These are phyloP conservation scores for Euplagia quadripunctaria DNA, from an alignment of 2,888 invertebrate genomes.

Conservation along the genomic window DNA sequence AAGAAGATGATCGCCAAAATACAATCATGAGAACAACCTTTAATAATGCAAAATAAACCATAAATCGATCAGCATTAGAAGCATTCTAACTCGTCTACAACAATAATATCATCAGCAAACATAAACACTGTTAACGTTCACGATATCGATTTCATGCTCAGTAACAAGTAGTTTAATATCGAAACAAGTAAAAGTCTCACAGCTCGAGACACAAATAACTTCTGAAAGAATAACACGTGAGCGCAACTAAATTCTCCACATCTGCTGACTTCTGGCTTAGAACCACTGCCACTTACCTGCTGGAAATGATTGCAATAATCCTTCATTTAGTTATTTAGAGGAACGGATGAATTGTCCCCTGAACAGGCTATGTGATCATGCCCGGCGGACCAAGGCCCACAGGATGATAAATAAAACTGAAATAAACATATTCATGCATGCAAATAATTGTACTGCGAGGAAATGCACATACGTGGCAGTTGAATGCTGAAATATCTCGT, in stretches of 20 bases:
- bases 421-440: too few relatives aligned
- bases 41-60: not conserved
- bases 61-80: not conserved
- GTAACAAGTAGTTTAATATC: conserved; percentile 46
- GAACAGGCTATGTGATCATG: too few relatives aligned
- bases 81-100: not conserved
- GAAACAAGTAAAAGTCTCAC: conserved; percentile 42
- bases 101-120: conserved; percentile 2
- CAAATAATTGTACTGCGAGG: too few relatives aligned
- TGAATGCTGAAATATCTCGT: too few relatives aligned
- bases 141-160: conserved; percentile 38
- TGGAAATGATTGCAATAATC: conserved; percentile 40
- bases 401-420: too few relatives aligned
- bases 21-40: too few relatives aligned
- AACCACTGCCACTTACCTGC: conserved; percentile 36
- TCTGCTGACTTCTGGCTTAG: conserved; percentile 66
- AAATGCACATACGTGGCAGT: too few relatives aligned
- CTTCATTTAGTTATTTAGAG: too few relatives aligned
- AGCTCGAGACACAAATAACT: conserved; percentile 71
- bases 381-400: too few relatives aligned
- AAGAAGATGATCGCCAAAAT: too few relatives aligned
- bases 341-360: too few relatives aligned
- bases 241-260: conserved; percentile 77
- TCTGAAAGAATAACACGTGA: conserved; percentile 76
- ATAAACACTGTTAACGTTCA: conserved; percentile 12